Evolutionary conservation across 2,888 invertebrate genomes (phyloP).

Genomic region (Ophion ventricosus): DNA sequence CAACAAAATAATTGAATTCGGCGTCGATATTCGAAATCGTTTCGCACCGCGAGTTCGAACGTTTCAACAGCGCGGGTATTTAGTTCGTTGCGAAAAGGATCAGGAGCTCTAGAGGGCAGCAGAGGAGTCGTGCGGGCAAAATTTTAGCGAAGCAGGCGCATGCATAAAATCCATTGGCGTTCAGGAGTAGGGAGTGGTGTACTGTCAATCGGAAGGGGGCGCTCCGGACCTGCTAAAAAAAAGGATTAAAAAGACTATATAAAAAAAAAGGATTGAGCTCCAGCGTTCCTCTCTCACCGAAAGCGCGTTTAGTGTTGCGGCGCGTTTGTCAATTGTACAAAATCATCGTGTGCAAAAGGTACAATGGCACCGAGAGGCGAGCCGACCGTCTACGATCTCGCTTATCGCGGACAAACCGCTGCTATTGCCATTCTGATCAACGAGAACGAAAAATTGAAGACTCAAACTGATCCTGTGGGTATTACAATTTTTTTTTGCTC

Average conservation of each 20-base stretch:
- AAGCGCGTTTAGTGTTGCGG: constrained; percentile 40
- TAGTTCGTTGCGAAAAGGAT: constrained; percentile 19
- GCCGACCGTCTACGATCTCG: constrained; percentile 86
- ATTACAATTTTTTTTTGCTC: constrained; percentile 24
- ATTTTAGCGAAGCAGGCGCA: constrained; percentile 29
- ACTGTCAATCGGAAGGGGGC: constrained; percentile 38
- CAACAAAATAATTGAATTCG: background rate
- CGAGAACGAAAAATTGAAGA: constrained; percentile 84
- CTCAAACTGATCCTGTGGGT: constrained; percentile 85
- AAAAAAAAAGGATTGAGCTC: constrained; percentile 39
- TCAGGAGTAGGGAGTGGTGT: constrained; percentile 43
- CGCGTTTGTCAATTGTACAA: constrained; percentile 55
- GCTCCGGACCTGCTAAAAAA: constrained; percentile 40
- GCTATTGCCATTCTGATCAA: constrained; percentile 87
- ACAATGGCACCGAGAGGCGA: constrained; percentile 70
- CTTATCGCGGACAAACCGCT: constrained; percentile 89
- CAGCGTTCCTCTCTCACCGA: constrained; percentile 35
- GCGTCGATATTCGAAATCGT: background rate
- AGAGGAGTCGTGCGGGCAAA: constrained; percentile 15
- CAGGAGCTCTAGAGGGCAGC: constrained; percentile 6
- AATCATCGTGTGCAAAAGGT: constrained; percentile 57
- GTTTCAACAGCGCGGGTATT: background rate
- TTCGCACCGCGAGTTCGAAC: background rate
- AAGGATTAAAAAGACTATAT: constrained; percentile 41
- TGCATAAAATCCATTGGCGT: constrained; percentile 29